Percentiles rank a stretch among this genome's conserved stretches.
These are phyloP conservation scores for Ciconia stormi DNA, from an alignment of 2,113 vertebrate species.

Conservation along the genomic window DNA sequence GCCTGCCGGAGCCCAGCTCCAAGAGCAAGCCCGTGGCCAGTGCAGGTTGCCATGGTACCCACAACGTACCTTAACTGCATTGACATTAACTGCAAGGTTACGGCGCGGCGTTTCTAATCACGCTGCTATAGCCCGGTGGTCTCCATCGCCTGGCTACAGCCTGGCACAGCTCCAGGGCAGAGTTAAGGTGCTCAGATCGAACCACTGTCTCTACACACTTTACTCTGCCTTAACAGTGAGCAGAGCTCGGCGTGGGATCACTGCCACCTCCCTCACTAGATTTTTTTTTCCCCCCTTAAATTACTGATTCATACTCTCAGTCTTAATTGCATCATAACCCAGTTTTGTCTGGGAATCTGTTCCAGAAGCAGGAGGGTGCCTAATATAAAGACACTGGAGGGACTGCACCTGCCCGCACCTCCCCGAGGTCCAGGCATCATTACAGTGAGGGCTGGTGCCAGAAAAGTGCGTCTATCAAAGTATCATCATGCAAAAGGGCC, in stretches of 20 bases:
- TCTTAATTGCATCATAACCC: background rate
- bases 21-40: background rate
- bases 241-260: background rate
- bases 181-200: background rate
- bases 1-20: background rate
- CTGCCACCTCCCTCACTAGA: background rate
- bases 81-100: background rate
- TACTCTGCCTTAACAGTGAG: background rate
- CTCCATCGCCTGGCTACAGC: background rate
- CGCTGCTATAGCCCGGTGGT: background rate
- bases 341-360: background rate
- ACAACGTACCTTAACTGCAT: background rate
- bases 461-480: background rate
- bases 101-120: background rate
- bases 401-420: background rate
- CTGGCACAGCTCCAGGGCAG: background rate
- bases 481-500: accelerated
- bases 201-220: background rate
- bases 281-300: background rate
- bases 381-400: background rate
- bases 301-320: background rate
- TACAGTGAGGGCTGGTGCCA: background rate
- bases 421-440: background rate
- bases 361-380: background rate
- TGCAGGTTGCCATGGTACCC: background rate